phyloP scores from a whole-genome alignment of 2,888 invertebrate genomes.

The Melinaea marsaeus region DNA sequence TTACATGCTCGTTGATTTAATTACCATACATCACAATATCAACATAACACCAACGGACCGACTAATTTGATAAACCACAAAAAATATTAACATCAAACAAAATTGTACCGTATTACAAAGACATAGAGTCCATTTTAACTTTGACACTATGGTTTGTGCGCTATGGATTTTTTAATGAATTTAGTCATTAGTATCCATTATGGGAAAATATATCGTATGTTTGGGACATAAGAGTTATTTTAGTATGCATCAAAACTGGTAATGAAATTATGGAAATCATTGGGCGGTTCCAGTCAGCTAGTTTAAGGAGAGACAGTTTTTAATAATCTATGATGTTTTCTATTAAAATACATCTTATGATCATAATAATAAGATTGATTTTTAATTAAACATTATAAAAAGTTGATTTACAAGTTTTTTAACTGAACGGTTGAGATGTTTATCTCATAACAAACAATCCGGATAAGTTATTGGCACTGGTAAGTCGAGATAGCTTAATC shows the following conservation, averaged over 20 bases:
- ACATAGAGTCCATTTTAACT: slow-evolving; percentile 26
- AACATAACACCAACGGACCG: slow-evolving; percentile 42
- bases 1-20: slow-evolving; percentile 25
- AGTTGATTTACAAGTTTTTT: not conserved
- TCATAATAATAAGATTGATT: not conserved
- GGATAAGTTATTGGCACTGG: too few species aligned
- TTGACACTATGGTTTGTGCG: slow-evolving; percentile 18
- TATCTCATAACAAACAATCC: too few species aligned
- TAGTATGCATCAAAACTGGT: slow-evolving; percentile 30
- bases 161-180: slow-evolving; percentile 37
- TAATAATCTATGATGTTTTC: slow-evolving; percentile 12
- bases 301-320: slow-evolving; percentile 26
- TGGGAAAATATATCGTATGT: slow-evolving; percentile 26
- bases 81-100: slow-evolving; percentile 17
- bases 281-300: slow-evolving; percentile 43
- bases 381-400: not conserved
- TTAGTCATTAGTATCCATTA: slow-evolving; percentile 29
- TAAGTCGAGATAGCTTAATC: too few species aligned
- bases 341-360: slow-evolving; percentile 8
- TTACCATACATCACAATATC: slow-evolving; percentile 31
- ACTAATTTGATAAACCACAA: slow-evolving; percentile 34
- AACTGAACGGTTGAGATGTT: too few species aligned
- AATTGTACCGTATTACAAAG: slow-evolving; percentile 9
- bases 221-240: slow-evolving; percentile 22
- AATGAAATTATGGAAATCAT: slow-evolving; percentile 39